phyloP scores from a whole-genome alignment of 2,888 invertebrate genomes.

The Lamellibrachia satsuma region DNA sequence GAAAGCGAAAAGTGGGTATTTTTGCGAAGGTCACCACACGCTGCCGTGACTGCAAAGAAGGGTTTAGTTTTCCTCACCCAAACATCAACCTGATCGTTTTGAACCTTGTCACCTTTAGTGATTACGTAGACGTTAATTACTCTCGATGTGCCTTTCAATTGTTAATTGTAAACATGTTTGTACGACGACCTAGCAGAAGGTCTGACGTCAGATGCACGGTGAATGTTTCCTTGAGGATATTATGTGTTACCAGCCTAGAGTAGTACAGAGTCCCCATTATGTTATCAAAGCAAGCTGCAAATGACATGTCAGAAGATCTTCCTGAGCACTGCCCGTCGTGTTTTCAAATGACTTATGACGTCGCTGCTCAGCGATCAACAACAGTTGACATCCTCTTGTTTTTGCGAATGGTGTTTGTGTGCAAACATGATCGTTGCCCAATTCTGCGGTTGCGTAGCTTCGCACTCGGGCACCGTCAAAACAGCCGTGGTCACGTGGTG shows the following conservation, averaged over 20 bases:
- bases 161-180: background rate
- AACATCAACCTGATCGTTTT: too few relatives aligned
- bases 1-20: too few relatives aligned
- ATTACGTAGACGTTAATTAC: background rate
- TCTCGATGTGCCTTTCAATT: background rate
- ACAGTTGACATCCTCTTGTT: background rate
- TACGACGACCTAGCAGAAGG: background rate
- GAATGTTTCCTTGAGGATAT: background rate
- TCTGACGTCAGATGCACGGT: background rate
- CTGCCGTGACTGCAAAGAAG: too few relatives aligned
- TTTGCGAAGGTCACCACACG: too few relatives aligned
- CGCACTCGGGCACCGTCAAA: background rate
- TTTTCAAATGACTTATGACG: background rate
- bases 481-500: background rate
- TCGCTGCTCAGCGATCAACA: background rate
- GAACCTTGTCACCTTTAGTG: too few relatives aligned
- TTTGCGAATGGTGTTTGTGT: background rate
- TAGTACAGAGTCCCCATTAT: background rate
- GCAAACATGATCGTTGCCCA: background rate
- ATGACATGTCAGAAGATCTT: background rate
- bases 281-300: background rate
- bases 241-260: background rate
- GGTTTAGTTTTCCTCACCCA: too few relatives aligned
- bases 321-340: background rate
- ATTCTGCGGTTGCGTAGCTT: background rate